These are phyloP conservation scores for Phania funesta DNA, from an alignment of 2,888 invertebrate genomes.

Conservation along the genomic window DNA sequence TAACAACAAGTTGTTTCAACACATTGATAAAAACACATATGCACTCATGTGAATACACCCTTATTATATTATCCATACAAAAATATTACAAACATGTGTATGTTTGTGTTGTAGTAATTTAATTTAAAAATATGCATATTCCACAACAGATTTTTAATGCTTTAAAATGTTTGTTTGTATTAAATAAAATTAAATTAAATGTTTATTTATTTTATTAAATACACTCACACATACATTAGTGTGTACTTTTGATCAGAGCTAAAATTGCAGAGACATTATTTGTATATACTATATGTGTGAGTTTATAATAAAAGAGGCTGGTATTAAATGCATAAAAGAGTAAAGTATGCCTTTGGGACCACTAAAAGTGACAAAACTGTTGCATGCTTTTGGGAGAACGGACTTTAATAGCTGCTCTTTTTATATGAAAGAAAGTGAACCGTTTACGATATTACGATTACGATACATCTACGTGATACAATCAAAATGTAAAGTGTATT, in stretches of 20 bases:
- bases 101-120: constrained; percentile 9
- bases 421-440: no score
- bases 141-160: not conserved
- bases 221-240: no score
- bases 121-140: not conserved
- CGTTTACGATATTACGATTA: no score
- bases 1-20: constrained; percentile 34
- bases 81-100: not conserved
- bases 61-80: no score
- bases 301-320: constrained; percentile 1
- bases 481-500: no score
- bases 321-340: not conserved
- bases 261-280: not conserved
- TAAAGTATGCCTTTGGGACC: constrained; percentile 10
- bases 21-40: not conserved
- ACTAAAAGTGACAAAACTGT: constrained; percentile 1
- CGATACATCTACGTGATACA: no score
- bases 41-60: no score
- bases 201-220: not conserved
- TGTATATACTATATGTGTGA: not conserved
- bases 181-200: constrained; percentile 26
- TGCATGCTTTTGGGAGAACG: constrained; percentile 4
- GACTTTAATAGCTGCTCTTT: no score
- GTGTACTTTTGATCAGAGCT: no score
- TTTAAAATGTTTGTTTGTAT: constrained; percentile 10